A percentile compares a stretch with the other conserved stretches of the same genome.
Conservation (phyloP, 2,888 invertebrate genomes). For the Drosophila lutescens region DNA sequence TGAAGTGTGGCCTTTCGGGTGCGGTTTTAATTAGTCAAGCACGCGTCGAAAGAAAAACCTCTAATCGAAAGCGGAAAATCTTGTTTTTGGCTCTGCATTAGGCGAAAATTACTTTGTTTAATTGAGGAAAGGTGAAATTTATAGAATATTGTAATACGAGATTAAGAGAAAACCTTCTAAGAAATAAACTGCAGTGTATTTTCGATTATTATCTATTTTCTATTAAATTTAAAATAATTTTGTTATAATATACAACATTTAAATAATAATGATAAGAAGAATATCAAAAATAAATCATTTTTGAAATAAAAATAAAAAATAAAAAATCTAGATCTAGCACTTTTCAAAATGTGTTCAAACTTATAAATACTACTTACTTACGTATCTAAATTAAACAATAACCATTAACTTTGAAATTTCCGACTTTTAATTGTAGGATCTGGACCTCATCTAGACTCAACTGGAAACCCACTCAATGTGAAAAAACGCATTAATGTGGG, state of each 20-base stretch:
- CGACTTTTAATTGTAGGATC: neutral
- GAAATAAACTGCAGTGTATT: neutral
- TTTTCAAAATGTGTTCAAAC: no score
- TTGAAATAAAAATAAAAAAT: no score
- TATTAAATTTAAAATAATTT: no score
- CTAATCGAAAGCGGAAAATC: slow-evolving; percentile 6
- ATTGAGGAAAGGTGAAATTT: neutral
- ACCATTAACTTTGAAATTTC: neutral
- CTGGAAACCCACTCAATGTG: slow-evolving; percentile 45
- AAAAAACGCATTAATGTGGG: slow-evolving; percentile 82
- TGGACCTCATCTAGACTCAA: neutral
- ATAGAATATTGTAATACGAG: no score
- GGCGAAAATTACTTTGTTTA: slow-evolving; percentile 8
- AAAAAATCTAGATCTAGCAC: no score
- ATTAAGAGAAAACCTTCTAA: neutral
- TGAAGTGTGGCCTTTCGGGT: neutral
- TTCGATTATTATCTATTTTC: neutral
- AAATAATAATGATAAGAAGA: no score
- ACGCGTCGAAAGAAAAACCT: slow-evolving; percentile 53
- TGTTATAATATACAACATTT: no score
- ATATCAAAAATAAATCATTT: no score
- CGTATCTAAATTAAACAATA: no score
- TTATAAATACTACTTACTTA: no score
- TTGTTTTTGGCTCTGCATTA: neutral
- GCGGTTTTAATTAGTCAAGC: slow-evolving; percentile 62